Conservation (phyloP, 2,888 invertebrate species). For the Pinctada fucata region DNA sequence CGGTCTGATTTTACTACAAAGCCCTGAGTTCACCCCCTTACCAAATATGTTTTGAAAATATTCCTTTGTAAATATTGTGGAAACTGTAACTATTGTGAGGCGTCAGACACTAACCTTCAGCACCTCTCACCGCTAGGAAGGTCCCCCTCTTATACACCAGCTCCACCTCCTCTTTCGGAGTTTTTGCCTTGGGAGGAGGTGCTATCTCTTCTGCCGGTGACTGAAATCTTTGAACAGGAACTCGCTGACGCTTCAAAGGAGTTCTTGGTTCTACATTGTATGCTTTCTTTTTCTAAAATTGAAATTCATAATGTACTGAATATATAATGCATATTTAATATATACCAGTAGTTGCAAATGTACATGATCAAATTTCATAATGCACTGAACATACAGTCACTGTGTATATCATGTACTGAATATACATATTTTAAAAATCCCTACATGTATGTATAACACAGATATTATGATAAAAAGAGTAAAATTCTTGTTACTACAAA, state of each 20-base stretch:
- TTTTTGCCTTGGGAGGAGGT: conserved; percentile 53
- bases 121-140: conserved; percentile 93
- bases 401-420: too few relatives aligned
- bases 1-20: too few relatives aligned
- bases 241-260: conserved; percentile 66
- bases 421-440: too few relatives aligned
- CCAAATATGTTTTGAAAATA: too few relatives aligned
- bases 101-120: conserved; percentile 81
- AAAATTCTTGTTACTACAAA: too few relatives aligned
- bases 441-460: too few relatives aligned
- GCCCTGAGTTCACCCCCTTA: too few relatives aligned
- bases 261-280: conserved; percentile 60
- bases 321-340: background rate
- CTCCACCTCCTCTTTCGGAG: conserved; percentile 85
- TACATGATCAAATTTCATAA: background rate
- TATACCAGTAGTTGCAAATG: background rate
- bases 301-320: too few relatives aligned
- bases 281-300: conserved; percentile 25
- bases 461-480: too few relatives aligned
- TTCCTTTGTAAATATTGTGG: too few relatives aligned
- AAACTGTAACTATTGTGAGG: too few relatives aligned
- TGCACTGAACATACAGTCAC: background rate
- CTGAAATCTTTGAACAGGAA: conserved; percentile 70
- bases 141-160: conserved; percentile 93
- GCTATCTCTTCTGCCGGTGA: conserved; percentile 66